Evolutionary conservation across 2,797 vertebrate genomes (phyloP), one percentile per base, ranked within the genome.

Genomic region (Cephalopachus bancanus): DNA sequence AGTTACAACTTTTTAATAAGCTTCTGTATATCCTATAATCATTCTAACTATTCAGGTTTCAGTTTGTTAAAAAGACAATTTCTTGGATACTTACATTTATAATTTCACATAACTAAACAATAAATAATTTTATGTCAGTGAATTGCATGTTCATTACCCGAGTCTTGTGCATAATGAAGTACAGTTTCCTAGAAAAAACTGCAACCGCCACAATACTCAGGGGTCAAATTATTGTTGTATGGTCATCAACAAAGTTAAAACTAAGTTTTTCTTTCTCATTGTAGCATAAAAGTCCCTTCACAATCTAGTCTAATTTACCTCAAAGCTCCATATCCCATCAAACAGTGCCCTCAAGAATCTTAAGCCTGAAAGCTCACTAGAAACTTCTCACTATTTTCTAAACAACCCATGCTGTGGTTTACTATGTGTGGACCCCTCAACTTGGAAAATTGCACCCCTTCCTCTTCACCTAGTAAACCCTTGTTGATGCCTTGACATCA

Each of bases 31-130:
- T 72, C 91, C 95, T 64, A 49, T 59, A 44, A 89, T 91, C 62
- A 87, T 75, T 83, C 57, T 93, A 94, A 91, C 60, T 92, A 65
- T 91, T 85, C 26, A 83, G 20, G 11, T 75, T 90, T 84, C 78
- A 57, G 24, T 88, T 88, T 96, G 44, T 94, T 33, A 30, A 87
- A 92, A 96, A 85, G 83, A 51, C 33, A 94, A 76, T 83, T 97
- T 94, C 79, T 94, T 95, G 33, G 64, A 85, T 93, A 74, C 49
- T 94, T 67, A 74, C 30, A 33, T 94, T 69, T 60, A 67, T 55
- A 55, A 93, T 71, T 93, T 97, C 57, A 96, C 55, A 80, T 95
- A 92, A 96, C 85, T 92, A 78, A 95, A 76, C 44, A 93, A 96
- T 95, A 97, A 95, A 96, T 93, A 91, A 97, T 87, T 96, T 83